Evolutionary conservation across 2,888 invertebrate species (phyloP).

Genomic region (Agrochola lychnidis): DNA sequence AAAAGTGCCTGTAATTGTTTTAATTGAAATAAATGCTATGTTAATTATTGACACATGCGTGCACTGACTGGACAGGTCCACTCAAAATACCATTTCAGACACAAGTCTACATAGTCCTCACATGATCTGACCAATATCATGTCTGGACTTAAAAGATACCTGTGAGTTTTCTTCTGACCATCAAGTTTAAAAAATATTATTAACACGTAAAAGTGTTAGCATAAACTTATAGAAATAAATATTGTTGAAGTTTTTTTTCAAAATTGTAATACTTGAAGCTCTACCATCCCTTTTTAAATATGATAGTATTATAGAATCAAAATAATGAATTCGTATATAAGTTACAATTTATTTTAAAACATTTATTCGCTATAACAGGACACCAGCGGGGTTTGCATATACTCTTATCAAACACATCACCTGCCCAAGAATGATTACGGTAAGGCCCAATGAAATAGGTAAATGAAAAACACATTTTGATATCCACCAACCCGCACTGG

Average conservation of each 20-base stretch:
- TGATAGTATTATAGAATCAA: background rate
- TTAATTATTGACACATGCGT: background rate
- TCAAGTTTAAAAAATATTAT: background rate
- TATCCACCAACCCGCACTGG: background rate
- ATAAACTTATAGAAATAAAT: background rate
- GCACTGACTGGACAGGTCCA: background rate
- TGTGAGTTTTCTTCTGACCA: no score
- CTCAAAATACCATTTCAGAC: background rate
- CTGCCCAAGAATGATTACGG: background rate
- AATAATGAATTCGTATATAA: conserved; percentile 36
- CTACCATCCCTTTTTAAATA: conserved; percentile 4
- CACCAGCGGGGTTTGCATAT: no score
- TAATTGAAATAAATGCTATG: no score
- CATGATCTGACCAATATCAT: no score
- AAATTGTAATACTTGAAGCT: conserved; percentile 29
- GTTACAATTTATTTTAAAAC: background rate
- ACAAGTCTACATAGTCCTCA: background rate
- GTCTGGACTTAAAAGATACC: no score
- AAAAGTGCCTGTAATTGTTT: no score
- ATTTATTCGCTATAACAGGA: background rate
- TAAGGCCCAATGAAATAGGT: background rate
- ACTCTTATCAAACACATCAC: background rate
- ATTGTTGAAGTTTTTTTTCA: background rate
- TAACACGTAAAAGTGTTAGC: background rate
- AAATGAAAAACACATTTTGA: background rate